These are phyloP conservation scores for Drosophila lini DNA, from an alignment of 1,140 invertebrate genomes.

Conservation along the genomic window DNA sequence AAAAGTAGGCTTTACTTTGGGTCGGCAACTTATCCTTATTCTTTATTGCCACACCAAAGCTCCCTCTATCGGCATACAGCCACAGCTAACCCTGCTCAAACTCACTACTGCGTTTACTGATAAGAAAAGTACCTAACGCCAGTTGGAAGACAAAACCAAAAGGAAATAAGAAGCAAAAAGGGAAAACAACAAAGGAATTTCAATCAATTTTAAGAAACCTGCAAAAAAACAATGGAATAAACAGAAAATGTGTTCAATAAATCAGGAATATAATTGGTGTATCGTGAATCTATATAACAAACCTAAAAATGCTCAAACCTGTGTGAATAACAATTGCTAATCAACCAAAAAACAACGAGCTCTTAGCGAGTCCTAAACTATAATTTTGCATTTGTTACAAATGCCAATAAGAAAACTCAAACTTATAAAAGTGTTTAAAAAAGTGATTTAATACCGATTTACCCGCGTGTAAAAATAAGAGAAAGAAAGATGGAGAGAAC, in stretches of 20 bases:
- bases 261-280: neutral
- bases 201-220: neutral
- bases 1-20: conserved; percentile 25
- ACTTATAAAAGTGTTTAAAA: neutral
- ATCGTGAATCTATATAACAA: neutral
- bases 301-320: neutral
- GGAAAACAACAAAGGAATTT: conserved; percentile 5
- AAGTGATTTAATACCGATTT: neutral
- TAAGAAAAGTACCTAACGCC: conserved; percentile 3
- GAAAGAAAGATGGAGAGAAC: neutral
- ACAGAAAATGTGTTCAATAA: neutral
- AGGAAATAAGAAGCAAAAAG: neutral
- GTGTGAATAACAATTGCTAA: neutral
- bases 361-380: neutral
- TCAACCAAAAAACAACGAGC: neutral
- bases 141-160: neutral
- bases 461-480: too few relatives aligned
- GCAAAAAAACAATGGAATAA: neutral
- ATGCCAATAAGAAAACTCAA: neutral
- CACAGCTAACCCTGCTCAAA: neutral
- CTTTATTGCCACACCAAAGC: neutral
- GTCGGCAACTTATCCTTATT: neutral
- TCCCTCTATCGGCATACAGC: neutral
- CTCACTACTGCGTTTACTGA: conserved; percentile 9
- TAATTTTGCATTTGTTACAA: too few relatives aligned